phyloP scores from a whole-genome alignment of 2,113 vertebrate genomes.

The Oncorhynchus kisutch region DNA sequence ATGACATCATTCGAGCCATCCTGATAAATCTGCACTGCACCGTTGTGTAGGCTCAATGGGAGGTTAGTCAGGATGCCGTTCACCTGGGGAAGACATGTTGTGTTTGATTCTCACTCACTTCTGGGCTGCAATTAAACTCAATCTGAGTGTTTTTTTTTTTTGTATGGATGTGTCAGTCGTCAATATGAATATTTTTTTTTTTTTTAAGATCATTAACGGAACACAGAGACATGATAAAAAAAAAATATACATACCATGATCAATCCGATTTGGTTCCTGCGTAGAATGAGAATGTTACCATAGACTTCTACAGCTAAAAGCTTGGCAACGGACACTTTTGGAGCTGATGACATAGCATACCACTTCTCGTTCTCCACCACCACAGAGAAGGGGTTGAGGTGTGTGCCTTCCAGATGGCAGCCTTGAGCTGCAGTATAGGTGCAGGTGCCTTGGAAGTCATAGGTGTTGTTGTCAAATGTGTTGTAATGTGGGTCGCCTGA shows the following conservation, averaged over 20 bases:
- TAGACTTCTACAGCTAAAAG: constrained; percentile 48
- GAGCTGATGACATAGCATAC: constrained; percentile 10
- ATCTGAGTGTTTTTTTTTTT: too few relatives aligned
- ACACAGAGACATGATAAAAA: too few relatives aligned
- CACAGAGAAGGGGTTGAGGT: constrained; percentile 45
- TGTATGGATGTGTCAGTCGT: too few relatives aligned
- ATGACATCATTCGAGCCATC: constrained; percentile 27
- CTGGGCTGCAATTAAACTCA: too few relatives aligned
- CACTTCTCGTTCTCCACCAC: constrained; percentile 57
- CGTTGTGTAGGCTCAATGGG: constrained; percentile 32
- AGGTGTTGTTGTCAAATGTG: constrained; percentile 60
- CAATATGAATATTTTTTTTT: too few relatives aligned
- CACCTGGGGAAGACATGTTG: constrained; percentile 41
- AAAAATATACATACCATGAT: constrained; percentile 28
- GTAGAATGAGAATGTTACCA: constrained; percentile 35
- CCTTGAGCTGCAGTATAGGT: constrained; percentile 50
- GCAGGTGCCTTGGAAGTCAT: constrained; percentile 61
- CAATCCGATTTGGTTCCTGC: constrained; percentile 28
- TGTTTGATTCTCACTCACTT: too few relatives aligned
- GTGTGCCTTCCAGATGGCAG: constrained; percentile 14
- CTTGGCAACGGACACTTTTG: constrained; percentile 36
- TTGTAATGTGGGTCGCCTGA: constrained; percentile 58
- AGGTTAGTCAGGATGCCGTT: constrained; percentile 31
- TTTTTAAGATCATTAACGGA: too few relatives aligned
- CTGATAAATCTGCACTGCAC: constrained; percentile 37